These are phyloP conservation scores for Hippocampus barbouri DNA, from an alignment of 2,113 vertebrate genomes.

Conservation along the genomic window DNA sequence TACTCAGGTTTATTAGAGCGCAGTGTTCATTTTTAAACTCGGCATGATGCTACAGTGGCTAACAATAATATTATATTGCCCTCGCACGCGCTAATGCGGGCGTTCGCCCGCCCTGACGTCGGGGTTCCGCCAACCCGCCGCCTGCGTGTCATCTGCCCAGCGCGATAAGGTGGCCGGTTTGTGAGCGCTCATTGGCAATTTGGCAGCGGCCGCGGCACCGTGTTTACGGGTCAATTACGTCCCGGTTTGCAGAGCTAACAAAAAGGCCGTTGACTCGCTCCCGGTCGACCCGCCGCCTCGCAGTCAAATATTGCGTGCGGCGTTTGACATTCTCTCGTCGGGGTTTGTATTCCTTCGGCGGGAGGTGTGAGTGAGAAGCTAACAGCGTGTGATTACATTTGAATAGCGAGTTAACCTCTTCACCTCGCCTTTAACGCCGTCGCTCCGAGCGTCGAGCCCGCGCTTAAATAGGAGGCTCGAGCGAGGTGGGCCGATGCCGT, in stretches of 20 bases:
- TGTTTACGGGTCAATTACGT: constrained; percentile 35
- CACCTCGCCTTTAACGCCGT: constrained; percentile 29
- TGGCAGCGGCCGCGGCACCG: background rate
- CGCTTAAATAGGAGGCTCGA: constrained; percentile 25
- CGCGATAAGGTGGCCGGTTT: constrained; percentile 42
- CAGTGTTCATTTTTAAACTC: too few species aligned
- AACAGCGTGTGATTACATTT: constrained; percentile 49
- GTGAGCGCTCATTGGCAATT: constrained; percentile 12
- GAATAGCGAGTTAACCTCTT: constrained; percentile 56
- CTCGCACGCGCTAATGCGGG: background rate
- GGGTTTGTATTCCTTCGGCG: constrained; percentile 4
- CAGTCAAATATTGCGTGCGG: constrained; percentile 1
- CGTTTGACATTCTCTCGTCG: constrained; percentile 6
- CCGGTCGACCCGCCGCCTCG: background rate
- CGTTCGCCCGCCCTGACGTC: background rate
- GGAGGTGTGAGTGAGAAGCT: background rate
- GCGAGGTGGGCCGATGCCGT: background rate
- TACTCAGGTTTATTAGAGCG: too few species aligned
- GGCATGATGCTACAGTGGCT: too few species aligned
- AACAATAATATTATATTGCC: too few species aligned
- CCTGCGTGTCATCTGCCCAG: constrained; percentile 42
- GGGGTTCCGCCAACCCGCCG: constrained; percentile 41
- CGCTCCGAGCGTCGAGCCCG: constrained; percentile 9
- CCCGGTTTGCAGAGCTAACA: constrained; percentile 47
- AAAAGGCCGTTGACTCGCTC: constrained; percentile 22